Evolutionary conservation across 1,140 invertebrate species (phyloP).

Genomic region (Drosophila subpulchrella): DNA sequence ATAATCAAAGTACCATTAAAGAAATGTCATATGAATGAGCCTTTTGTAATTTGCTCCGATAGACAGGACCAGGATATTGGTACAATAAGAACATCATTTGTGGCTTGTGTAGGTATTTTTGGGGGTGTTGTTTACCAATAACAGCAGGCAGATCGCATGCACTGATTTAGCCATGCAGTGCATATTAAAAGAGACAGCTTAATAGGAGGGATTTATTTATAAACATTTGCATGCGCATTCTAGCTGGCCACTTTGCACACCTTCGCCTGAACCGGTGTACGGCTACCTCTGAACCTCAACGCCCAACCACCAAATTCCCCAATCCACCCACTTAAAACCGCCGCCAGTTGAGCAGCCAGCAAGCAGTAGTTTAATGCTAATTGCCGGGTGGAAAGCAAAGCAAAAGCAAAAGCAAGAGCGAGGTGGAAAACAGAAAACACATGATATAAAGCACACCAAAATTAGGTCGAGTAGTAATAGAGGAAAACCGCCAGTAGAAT

Average conservation of each 20-base stretch:
- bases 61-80: not conserved
- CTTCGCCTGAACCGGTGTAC: slow-evolving; percentile 18
- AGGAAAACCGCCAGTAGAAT: slow-evolving; percentile 42
- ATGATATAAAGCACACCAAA: slow-evolving; percentile 47
- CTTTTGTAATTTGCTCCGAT: not conserved
- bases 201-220: slow-evolving; percentile 40
- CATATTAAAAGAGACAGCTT: slow-evolving; percentile 33
- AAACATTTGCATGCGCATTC: slow-evolving; percentile 42
- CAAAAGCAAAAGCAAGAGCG: slow-evolving; percentile 6
- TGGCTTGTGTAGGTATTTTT: not conserved
- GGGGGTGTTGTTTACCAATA: slow-evolving; percentile 7
- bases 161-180: slow-evolving; percentile 12
- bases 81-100: slow-evolving; percentile 16
- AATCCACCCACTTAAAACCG: not conserved
- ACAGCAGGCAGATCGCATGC: slow-evolving; percentile 15
- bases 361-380: slow-evolving; percentile 29
- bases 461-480: slow-evolving; percentile 61
- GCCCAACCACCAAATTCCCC: no score
- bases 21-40: not conserved
- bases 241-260: slow-evolving; percentile 37
- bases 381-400: slow-evolving; percentile 19
- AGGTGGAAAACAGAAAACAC: slow-evolving; percentile 7
- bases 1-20: not conserved
- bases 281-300: not conserved
- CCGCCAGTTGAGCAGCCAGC: slow-evolving; percentile 9